Evolutionary conservation across 1,140 invertebrate species (phyloP), one percentile per base, ranked within the genome.

Genomic region (Euglossa dilemma): DNA sequence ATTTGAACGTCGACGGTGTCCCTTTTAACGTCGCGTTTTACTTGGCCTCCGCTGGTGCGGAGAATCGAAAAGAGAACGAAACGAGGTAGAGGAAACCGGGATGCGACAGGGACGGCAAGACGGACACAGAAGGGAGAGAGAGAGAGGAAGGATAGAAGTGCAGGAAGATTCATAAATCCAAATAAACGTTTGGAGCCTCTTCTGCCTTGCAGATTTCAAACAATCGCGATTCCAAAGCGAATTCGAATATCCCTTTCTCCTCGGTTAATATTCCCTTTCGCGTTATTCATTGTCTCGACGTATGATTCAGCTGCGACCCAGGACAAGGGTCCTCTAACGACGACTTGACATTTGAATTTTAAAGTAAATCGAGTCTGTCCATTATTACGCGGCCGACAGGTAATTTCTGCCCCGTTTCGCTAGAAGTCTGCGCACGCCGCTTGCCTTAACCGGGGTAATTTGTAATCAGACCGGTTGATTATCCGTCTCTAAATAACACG

Each of bases 161-260:
- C 63, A 64, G 80, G 61, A 75, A 90, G 90, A 92, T 92, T 92
- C 91, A 91, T 92, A 92, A 92, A 92, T 92, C 91, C 89, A 92
- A 91, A 92, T 92, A 91, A 92, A 90, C 87, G 87, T 78, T 83
- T 63, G 45, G 77, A 76, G 36, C 50, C 85, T 80, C 81, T 71
- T 83, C 80, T 83, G 75, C 74, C 74, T 78, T 78, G 81, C 75
- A 78, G 81, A 78, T 83, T 71, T 78, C 81, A 71, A 83, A 61
- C 75, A 67, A 83, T 83, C 57, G 67, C 66, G 74, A 63, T 54
- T 78, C 80, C 66, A 83, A 83, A 71, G 74, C 56, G 74, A 78
- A 83, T 71, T 83, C 81, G 75, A 83, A 78, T 78, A 78, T 61
- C 66, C 56, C 72, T 57, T 59, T 54, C 52, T 52, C 43, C 8